A percentile compares a stretch with the other conserved stretches of the same genome.
Conservation (phyloP, 2,888 invertebrate genomes). For the Halictus ligatus region DNA sequence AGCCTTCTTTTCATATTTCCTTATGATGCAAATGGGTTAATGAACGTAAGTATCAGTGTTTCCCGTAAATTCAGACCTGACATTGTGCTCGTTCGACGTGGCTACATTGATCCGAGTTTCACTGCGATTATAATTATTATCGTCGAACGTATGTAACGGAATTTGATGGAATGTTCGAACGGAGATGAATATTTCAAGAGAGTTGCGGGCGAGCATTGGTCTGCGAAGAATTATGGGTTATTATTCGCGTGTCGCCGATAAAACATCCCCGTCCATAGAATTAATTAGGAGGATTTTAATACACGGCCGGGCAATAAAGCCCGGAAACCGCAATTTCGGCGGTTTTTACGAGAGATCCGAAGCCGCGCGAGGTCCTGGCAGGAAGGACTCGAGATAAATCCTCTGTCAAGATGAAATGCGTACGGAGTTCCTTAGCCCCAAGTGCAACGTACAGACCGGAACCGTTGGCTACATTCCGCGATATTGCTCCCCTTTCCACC, state of each 20-base stretch:
- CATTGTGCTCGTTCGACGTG: neutral
- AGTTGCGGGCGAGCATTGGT: neutral
- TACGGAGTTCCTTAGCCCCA: constrained; percentile 67
- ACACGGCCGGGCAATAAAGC: constrained; percentile 50
- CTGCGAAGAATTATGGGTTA: constrained; percentile 29
- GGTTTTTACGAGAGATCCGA: constrained; percentile 56
- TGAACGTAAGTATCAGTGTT: too few species aligned
- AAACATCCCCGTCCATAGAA: constrained; percentile 51
- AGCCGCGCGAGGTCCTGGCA: constrained; percentile 44
- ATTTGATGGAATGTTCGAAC: constrained; percentile 41
- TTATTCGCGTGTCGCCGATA: constrained; percentile 45
- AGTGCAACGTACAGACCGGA: constrained; percentile 57
- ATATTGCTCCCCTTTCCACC: constrained; percentile 69
- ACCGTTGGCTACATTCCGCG: constrained; percentile 65
- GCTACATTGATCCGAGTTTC: neutral
- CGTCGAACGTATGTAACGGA: neutral
- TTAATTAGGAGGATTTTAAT: constrained; percentile 59
- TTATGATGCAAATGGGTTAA: too few species aligned
- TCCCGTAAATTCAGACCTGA: too few species aligned
- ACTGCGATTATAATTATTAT: neutral
- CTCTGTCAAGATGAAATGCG: constrained; percentile 58
- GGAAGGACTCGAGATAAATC: constrained; percentile 55
- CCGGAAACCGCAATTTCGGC: constrained; percentile 56
- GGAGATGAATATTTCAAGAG: constrained; percentile 45
- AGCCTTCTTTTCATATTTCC: too few species aligned